Base-by-base conservation (phyloP, 2,113 vertebrate species). In the Calypte anna region DNA sequence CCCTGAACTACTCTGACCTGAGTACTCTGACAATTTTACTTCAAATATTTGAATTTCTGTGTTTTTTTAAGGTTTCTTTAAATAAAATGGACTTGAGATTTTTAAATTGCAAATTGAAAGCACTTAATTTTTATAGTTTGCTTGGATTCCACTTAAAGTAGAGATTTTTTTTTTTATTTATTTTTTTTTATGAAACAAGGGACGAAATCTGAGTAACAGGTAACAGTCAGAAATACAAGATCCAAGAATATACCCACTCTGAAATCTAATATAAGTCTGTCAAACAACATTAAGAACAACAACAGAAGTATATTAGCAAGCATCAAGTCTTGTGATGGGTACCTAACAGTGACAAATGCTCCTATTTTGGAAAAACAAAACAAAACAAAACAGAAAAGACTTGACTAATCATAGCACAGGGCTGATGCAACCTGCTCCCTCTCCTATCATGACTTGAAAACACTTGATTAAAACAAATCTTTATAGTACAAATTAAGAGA, bases 401-500 rank as follows among this genome's bases (percentile, higher is more conserved):
- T 10, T 55, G 27, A 40, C 30, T 75, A 38, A 55, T 31, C 38
- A 31, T 12, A 21, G 9, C 6, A 6, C 28, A 59, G 79, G 44
- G 59, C 16, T 44, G 62, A 79, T 64, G 14, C 12, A 82, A 82
- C 61, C 10, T n/a, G 64, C 78, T 55, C 15, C 6, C 19, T 72
- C 33, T 57, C 33, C 21, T 63, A 30, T n/a, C 3, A 24, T 50
- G 27, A 64, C 40, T 84, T 57, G 33, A 81, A 84, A 92, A 44
- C 30, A 82, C n/a, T 85, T 79, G 54, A 90, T 76, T 85, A 85
- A 90, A 90, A 89, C 14, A 59, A 75, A 94, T 85, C 82, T 84
- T 93, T 73, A 69, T 23, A 91, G 70, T 76, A 46, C 54, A 82
- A 90, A 95, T 96, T 93, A 87, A 93, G 77, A 92, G 68, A 86